phyloP scores from a whole-genome alignment of 1,140 invertebrate genomes.

The Cydia pomonella region DNA sequence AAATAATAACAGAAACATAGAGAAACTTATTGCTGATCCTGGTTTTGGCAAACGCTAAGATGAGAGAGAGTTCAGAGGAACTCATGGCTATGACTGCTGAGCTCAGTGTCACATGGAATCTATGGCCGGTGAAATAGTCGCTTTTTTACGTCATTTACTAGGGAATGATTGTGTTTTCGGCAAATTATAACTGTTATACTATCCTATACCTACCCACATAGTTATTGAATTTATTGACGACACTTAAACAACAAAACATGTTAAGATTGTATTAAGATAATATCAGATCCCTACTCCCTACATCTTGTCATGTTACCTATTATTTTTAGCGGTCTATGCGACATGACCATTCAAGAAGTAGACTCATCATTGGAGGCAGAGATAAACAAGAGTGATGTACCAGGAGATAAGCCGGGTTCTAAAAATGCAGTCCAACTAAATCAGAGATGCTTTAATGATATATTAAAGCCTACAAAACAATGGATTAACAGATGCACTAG shows the following conservation, averaged over 20 bases:
- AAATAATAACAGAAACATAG: too few species aligned
- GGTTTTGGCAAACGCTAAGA: too few species aligned
- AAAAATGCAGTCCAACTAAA: background rate
- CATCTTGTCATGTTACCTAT: background rate
- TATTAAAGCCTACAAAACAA: slow-evolving; percentile 53
- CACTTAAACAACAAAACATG: background rate
- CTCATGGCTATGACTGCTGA: too few species aligned
- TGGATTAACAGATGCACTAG: slow-evolving; percentile 54
- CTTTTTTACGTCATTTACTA: too few species aligned
- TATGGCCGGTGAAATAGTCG: too few species aligned
- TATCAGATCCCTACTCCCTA: background rate
- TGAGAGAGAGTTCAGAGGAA: too few species aligned
- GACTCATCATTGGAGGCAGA: background rate
- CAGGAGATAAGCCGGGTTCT: background rate
- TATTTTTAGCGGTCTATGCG: slow-evolving; percentile 13
- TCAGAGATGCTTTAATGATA: background rate
- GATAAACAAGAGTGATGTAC: background rate
- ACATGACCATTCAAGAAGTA: background rate
- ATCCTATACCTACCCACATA: background rate
- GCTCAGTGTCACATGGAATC: too few species aligned
- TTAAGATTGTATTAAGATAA: background rate
- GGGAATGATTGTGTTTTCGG: too few species aligned
- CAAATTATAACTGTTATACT: too few species aligned
- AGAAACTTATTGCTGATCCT: too few species aligned
- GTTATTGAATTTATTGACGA: background rate